phyloP scores from a whole-genome alignment of 2,888 invertebrate species.

The Synergus itoensis region DNA sequence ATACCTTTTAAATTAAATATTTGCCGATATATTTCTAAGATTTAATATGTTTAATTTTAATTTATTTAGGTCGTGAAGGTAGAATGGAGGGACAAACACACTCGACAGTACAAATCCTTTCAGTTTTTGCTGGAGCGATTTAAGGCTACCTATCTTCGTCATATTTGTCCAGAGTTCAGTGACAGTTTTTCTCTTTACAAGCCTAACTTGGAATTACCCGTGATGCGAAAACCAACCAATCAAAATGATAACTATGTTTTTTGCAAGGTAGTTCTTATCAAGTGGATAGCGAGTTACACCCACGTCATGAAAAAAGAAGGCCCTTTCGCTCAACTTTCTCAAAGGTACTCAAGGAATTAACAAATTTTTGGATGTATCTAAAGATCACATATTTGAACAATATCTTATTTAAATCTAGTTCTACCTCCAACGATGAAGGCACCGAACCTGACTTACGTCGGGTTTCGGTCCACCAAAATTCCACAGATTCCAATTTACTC shows the following conservation, averaged over 20 bases:
- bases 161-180: slow-evolving; percentile 94
- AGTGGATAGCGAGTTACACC: slow-evolving; percentile 90
- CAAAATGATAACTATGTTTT: slow-evolving; percentile 80
- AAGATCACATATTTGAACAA: background rate
- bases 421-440: slow-evolving; percentile 76
- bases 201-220: slow-evolving; percentile 89
- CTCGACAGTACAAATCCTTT: slow-evolving; percentile 91
- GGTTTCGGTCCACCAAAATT: slow-evolving; percentile 76
- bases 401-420: slow-evolving; percentile 61
- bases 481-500: slow-evolving; percentile 69
- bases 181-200: slow-evolving; percentile 89
- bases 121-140: slow-evolving; percentile 95
- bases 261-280: slow-evolving; percentile 91
- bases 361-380: background rate
- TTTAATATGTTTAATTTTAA: slow-evolving; percentile 44
- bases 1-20: background rate
- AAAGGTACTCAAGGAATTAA: slow-evolving; percentile 65
- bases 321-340: slow-evolving; percentile 71
- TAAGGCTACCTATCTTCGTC: slow-evolving; percentile 92
- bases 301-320: slow-evolving; percentile 86
- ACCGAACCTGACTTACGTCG: slow-evolving; percentile 75
- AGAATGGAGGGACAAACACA: slow-evolving; percentile 92
- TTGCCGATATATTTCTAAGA: slow-evolving; percentile 27
- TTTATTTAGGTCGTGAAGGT: slow-evolving; percentile 85
- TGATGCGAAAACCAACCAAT: slow-evolving; percentile 84